Conservation (phyloP, 2,113 vertebrate species). For the Herpailurus yagouaroundi region DNA sequence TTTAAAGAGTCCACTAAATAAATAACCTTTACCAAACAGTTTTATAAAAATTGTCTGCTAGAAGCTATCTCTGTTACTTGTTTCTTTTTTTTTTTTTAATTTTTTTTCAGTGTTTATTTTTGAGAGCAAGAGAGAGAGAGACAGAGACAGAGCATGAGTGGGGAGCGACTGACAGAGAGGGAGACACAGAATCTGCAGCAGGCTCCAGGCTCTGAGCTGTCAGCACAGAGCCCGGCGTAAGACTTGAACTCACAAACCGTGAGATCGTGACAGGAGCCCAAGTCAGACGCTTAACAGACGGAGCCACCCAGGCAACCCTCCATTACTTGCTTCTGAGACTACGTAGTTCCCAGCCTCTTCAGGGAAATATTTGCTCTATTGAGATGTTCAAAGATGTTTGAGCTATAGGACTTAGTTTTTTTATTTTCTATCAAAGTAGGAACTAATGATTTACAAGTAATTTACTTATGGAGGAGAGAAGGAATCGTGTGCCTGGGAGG, state of each 20-base stretch:
- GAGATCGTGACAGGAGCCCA: too few relatives aligned
- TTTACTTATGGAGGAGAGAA: neutral
- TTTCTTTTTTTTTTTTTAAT: neutral
- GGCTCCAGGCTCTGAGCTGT: too few relatives aligned
- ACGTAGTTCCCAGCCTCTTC: neutral
- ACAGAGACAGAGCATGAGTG: too few relatives aligned
- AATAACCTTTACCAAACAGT: conserved; percentile 31
- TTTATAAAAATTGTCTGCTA: conserved; percentile 11
- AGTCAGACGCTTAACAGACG: too few relatives aligned
- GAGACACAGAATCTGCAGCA: too few relatives aligned
- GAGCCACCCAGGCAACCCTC: too few relatives aligned
- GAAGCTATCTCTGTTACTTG: neutral
- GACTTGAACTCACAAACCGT: too few relatives aligned
- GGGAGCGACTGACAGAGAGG: too few relatives aligned
- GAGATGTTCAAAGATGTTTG: conserved; percentile 8
- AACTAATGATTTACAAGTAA: conserved; percentile 3
- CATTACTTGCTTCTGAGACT: conserved; percentile 19
- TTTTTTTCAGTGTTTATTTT: too few relatives aligned
- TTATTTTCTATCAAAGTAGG: conserved; percentile 19
- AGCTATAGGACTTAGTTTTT: neutral
- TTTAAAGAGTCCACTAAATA: conserved; percentile 12
- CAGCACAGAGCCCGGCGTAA: too few relatives aligned
- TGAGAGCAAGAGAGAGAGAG: too few relatives aligned
- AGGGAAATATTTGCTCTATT: neutral
- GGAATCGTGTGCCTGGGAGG: neutral